Percentiles rank a stretch among this genome's conserved stretches.
Conservation (phyloP, 2,888 invertebrate genomes). For the Ichneumon xanthorius region DNA sequence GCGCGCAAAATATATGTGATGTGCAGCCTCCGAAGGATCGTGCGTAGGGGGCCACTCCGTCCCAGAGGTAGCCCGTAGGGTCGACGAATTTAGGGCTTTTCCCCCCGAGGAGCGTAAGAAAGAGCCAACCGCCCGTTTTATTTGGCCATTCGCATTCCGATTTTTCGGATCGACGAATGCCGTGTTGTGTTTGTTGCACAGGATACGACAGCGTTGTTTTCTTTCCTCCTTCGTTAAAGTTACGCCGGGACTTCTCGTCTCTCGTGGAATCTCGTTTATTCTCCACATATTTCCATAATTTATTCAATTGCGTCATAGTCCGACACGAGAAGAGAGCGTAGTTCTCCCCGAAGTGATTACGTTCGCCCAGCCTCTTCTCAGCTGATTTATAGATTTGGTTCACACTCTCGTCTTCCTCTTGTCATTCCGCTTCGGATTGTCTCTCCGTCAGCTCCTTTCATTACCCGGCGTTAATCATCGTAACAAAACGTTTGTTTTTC, state of each 20-base stretch:
- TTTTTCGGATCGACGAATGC: neutral
- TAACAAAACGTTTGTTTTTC: neutral
- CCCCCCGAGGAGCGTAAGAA: slow-evolving; percentile 1
- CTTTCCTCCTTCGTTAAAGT: neutral
- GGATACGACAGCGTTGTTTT: neutral
- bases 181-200: neutral
- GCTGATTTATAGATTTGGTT: slow-evolving; percentile 25
- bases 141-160: neutral
- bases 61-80: neutral
- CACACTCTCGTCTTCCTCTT: neutral
- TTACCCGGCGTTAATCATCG: neutral
- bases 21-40: neutral
- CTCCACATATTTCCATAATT: slow-evolving; percentile 38
- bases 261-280: slow-evolving; percentile 45
- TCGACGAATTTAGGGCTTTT: slow-evolving; percentile 8
- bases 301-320: slow-evolving; percentile 44
- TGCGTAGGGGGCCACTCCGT: neutral
- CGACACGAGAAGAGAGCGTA: slow-evolving; percentile 2
- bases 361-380: neutral
- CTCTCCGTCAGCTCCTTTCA: neutral
- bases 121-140: slow-evolving; percentile 4
- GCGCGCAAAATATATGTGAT: neutral
- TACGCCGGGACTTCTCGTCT: slow-evolving; percentile 16
- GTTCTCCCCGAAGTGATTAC: slow-evolving; percentile 10
- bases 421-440: neutral